phyloP scores from a whole-genome alignment of 2,888 invertebrate genomes.

The Ptychoptera albimana region DNA sequence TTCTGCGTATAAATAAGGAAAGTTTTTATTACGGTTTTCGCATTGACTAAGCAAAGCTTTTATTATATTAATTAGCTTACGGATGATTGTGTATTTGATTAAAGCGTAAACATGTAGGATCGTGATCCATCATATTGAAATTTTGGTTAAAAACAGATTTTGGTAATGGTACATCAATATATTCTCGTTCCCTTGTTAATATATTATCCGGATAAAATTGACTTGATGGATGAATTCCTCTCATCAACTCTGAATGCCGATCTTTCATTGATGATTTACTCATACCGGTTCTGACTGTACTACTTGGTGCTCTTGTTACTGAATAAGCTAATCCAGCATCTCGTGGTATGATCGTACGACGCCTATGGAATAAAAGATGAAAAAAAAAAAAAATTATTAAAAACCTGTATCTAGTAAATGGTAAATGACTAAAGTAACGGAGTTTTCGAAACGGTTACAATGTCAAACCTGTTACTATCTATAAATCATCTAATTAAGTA shows the following conservation, averaged over 20 bases:
- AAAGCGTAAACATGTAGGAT: conserved; percentile 35
- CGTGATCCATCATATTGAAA: conserved; percentile 27
- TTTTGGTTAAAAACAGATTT: conserved; percentile 26
- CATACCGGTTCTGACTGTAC: conserved; percentile 16
- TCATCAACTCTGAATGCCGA: not conserved
- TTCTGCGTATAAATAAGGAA: conserved; percentile 15
- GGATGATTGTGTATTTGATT: conserved; percentile 32
- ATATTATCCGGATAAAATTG: conserved; percentile 1
- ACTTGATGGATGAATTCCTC: not conserved
- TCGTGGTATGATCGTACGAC: conserved; percentile 17
- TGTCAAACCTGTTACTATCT: too few species aligned
- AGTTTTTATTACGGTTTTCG: not conserved
- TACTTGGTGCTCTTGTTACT: conserved; percentile 22
- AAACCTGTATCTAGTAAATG: not conserved
- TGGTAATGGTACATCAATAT: conserved; percentile 30
- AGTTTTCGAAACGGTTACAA: too few species aligned
- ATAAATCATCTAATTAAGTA: too few species aligned
- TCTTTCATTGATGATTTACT: conserved; percentile 14
- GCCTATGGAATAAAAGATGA: conserved; percentile 4
- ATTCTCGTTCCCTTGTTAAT: conserved; percentile 21
- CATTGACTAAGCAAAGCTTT: not conserved
- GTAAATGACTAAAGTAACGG: too few species aligned
- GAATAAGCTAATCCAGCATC: conserved; percentile 29
- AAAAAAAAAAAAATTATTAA: not conserved
- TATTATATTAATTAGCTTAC: conserved; percentile 7